A percentile compares a stretch with the other conserved stretches of the same genome.
Conservation (phyloP, 2,888 invertebrate species). For the Vanessa cardui region DNA sequence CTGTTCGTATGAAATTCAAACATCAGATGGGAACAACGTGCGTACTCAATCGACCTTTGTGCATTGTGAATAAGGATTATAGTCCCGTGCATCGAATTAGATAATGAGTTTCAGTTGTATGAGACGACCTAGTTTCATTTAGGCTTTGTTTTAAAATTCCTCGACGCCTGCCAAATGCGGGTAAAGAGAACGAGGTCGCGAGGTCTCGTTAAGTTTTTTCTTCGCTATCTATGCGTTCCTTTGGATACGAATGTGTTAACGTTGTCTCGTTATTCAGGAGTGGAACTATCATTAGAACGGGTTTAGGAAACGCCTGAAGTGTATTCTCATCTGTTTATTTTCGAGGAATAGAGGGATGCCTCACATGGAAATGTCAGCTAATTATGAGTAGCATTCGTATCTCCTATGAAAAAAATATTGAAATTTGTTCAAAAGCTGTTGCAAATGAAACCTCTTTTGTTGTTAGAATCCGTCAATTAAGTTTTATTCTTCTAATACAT, state of each 20-base stretch:
- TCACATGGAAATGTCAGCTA: no score
- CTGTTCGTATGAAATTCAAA: conserved; percentile 44
- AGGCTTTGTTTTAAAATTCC: conserved; percentile 65
- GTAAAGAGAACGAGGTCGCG: conserved; percentile 55
- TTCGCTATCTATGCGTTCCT: conserved; percentile 34
- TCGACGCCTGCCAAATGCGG: conserved; percentile 63
- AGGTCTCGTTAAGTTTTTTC: conserved; percentile 34
- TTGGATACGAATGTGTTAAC: conserved; percentile 7
- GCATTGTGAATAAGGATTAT: conserved; percentile 23
- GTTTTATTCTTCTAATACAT: no score
- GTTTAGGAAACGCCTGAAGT: neutral
- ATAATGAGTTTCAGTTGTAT: conserved; percentile 32
- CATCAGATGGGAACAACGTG: conserved; percentile 11
- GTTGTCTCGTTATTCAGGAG: conserved; percentile 11
- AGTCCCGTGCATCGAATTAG: conserved; percentile 25
- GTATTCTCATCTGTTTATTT: no score
- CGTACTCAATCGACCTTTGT: conserved; percentile 20
- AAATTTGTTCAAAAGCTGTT: no score
- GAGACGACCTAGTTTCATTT: conserved; percentile 48
- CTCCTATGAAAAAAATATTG: no score
- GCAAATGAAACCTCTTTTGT: no score
- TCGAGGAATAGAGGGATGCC: no score
- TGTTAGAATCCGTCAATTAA: no score
- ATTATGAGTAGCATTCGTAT: no score
- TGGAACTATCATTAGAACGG: conserved; percentile 8